A percentile compares a stretch with the other conserved stretches of the same genome.
phyloP scores from a whole-genome alignment of 2,888 invertebrate genomes.

The Cephus runcator region DNA sequence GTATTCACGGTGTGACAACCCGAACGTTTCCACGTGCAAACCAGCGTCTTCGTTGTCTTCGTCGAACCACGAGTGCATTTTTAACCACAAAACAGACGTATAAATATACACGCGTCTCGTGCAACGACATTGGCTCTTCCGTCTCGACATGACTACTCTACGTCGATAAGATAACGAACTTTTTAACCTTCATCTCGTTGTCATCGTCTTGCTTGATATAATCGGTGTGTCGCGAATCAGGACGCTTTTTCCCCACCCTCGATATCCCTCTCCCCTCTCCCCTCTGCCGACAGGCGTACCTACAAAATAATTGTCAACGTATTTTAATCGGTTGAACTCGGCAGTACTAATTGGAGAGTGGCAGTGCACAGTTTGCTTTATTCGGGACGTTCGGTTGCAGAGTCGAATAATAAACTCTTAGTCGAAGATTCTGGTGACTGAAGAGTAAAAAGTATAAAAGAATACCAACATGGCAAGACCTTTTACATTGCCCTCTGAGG shows the following conservation, averaged over 20 bases:
- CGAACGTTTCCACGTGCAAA: background rate
- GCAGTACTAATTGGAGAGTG: background rate
- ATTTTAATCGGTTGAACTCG: background rate
- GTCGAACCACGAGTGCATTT: background rate
- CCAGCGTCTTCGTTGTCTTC: background rate
- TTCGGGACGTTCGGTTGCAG: constrained; percentile 5
- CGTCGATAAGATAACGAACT: background rate
- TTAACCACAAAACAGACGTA: background rate
- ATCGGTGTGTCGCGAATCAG: background rate
- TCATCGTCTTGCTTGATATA: background rate
- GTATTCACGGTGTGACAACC: background rate
- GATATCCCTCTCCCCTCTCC: background rate
- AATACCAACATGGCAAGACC: constrained; percentile 29
- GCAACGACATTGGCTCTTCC: background rate
- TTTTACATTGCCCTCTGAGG: constrained; percentile 56
- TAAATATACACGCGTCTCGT: constrained; percentile 1
- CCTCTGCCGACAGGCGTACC: background rate
- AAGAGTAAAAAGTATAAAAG: background rate
- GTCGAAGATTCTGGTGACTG: background rate
- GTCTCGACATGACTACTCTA: background rate
- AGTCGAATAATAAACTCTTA: constrained; percentile 1
- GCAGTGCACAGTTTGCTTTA: background rate
- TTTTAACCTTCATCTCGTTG: background rate
- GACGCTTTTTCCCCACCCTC: background rate
- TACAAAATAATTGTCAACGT: background rate